These are phyloP conservation scores for Synodontis membranacea DNA, from an alignment of 2,113 vertebrate genomes.

Conservation along the genomic window DNA sequence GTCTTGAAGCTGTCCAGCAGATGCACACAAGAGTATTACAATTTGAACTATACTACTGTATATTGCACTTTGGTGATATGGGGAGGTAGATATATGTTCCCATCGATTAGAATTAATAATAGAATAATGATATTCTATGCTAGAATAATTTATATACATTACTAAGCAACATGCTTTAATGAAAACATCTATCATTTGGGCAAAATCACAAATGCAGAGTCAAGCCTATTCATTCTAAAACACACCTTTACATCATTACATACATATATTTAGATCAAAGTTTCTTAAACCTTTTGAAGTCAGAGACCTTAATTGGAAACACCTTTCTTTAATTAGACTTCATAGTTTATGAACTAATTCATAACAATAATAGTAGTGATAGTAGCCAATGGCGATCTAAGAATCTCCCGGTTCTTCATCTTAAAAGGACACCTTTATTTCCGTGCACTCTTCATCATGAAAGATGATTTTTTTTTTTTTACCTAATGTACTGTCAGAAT, in stretches of 20 bases:
- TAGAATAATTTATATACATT: not conserved
- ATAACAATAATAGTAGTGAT: not conserved
- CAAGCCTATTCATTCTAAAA: not conserved
- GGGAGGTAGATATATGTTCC: too few relatives aligned
- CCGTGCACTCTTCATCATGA: not conserved
- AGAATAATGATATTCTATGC: too few relatives aligned
- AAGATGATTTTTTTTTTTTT: not conserved
- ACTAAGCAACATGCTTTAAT: not conserved
- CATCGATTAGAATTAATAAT: too few relatives aligned
- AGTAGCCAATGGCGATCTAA: not conserved
- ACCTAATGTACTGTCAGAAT: not conserved
- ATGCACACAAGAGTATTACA: too few relatives aligned
- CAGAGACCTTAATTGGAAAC: not conserved
- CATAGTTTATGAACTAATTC: not conserved
- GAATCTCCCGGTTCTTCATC: not conserved
- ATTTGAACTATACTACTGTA: too few relatives aligned
- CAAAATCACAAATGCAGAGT: not conserved
- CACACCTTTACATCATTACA: not conserved
- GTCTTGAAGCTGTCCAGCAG: too few relatives aligned
- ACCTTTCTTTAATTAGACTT: not conserved
- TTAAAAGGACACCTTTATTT: not conserved
- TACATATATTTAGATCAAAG: not conserved
- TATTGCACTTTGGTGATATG: too few relatives aligned
- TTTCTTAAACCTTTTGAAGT: not conserved
- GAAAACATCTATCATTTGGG: not conserved